phyloP scores from a whole-genome alignment of 2,797 vertebrate species.

The Pseudomugil tenellus region DNA sequence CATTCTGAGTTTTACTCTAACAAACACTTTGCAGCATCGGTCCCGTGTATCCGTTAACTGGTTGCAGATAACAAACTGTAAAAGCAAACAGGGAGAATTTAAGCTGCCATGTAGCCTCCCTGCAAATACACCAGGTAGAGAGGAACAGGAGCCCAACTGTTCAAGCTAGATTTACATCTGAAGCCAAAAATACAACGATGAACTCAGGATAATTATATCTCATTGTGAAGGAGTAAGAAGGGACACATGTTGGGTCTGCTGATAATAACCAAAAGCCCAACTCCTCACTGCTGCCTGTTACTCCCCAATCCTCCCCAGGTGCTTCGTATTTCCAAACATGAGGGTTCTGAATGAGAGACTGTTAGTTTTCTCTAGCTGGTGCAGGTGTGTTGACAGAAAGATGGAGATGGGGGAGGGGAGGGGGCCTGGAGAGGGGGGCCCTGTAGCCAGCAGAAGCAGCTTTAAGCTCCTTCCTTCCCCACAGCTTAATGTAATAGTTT shows the following conservation, averaged over 20 bases:
- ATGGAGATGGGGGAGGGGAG: conserved; percentile 12
- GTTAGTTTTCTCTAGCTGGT: conserved; percentile 7
- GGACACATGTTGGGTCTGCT: conserved; percentile 53
- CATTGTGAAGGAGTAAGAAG: conserved; percentile 15
- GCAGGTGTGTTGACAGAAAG: conserved; percentile 16
- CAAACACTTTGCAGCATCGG: conserved; percentile 13
- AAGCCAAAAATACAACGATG: conserved; percentile 10
- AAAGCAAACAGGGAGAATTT: conserved; percentile 48
- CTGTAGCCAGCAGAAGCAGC: conserved; percentile 2
- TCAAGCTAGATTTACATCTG: conserved; percentile 7
- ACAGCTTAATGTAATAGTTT: conserved; percentile 9
- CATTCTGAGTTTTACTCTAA: conserved; percentile 23
- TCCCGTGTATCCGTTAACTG: conserved; percentile 33
- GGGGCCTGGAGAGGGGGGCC: no score
- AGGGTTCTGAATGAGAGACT: conserved; percentile 34
- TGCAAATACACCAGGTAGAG: conserved; percentile 16
- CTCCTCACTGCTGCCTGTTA: conserved; percentile 14
- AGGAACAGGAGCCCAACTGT: conserved; percentile 5
- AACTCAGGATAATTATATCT: conserved; percentile 25
- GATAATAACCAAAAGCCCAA: conserved; percentile 39
- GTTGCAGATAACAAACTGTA: conserved; percentile 39
- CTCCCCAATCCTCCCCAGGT: conserved; percentile 27
- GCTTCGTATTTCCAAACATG: conserved; percentile 22
- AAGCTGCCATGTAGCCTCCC: conserved; percentile 38
- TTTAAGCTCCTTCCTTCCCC: conserved; percentile 40